A percentile compares a stretch with the other conserved stretches of the same genome.
phyloP scores from a whole-genome alignment of 2,797 vertebrate species.

The Sebastes hopkinsi region DNA sequence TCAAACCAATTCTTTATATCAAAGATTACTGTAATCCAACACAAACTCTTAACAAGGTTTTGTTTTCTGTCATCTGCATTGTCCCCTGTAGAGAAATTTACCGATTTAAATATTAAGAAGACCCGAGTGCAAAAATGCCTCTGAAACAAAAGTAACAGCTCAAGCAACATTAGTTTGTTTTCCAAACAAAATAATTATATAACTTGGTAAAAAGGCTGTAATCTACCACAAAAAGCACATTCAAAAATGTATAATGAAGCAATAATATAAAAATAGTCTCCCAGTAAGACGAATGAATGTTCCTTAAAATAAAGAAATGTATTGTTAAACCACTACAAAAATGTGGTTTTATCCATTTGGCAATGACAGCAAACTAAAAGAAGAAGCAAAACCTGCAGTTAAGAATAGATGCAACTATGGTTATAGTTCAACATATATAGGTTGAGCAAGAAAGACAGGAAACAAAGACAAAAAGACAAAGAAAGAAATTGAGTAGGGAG shows the following conservation, averaged over 20 bases:
- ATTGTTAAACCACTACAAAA: slow-evolving; percentile 2
- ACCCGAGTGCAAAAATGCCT: neutral
- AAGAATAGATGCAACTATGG: slow-evolving; percentile 9
- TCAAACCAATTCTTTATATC: neutral
- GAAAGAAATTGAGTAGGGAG: slow-evolving; percentile 5
- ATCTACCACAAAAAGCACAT: neutral
- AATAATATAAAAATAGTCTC: neutral
- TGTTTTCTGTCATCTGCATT: slow-evolving; percentile 23
- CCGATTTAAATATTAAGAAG: neutral
- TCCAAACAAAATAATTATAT: neutral
- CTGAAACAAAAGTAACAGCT: slow-evolving; percentile 19
- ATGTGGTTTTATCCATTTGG: neutral
- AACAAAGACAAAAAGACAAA: neutral
- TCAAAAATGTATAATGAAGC: neutral
- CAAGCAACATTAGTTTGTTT: slow-evolving; percentile 3
- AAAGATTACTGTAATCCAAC: neutral
- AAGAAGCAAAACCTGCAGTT: slow-evolving; percentile 20
- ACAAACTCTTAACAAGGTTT: neutral
- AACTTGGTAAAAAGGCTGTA: neutral
- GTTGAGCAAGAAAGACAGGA: slow-evolving; percentile 14
- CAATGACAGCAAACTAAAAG: slow-evolving; percentile 22
- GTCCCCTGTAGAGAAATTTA: slow-evolving; percentile 40
- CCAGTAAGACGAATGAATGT: neutral
- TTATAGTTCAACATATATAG: neutral
- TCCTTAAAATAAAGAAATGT: slow-evolving; percentile 14